These are phyloP conservation scores for Brachylomia viminalis DNA, from an alignment of 2,888 invertebrate species.

Conservation along the genomic window DNA sequence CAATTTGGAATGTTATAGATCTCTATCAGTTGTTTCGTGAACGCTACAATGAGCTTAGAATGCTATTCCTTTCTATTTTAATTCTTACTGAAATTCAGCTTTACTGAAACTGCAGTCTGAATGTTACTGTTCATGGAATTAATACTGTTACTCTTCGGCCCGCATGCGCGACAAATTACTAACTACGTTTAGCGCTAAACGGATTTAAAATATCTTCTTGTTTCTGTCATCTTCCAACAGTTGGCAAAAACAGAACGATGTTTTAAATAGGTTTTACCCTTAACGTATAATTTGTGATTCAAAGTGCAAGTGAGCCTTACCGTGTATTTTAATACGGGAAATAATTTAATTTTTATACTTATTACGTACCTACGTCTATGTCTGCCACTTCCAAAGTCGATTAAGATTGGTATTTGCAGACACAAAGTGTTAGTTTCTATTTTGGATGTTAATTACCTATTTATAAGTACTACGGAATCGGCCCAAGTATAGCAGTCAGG, in stretches of 20 bases:
- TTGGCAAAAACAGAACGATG: no score
- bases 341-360: no score
- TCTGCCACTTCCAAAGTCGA: neutral
- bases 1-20: slow-evolving; percentile 31
- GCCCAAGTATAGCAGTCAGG: no score
- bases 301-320: neutral
- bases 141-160: no score
- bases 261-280: no score
- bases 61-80: slow-evolving; percentile 50
- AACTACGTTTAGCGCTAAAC: no score
- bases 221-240: no score
- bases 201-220: no score
- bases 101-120: neutral
- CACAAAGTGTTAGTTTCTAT: neutral
- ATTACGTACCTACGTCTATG: neutral
- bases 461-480: neutral
- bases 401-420: neutral
- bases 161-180: no score
- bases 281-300: no score
- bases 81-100: slow-evolving; percentile 27
- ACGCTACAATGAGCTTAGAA: slow-evolving; percentile 39
- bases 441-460: neutral
- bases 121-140: no score
- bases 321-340: neutral
- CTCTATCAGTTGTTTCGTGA: slow-evolving; percentile 18